Conservation (phyloP, 2,888 invertebrate species). For the Folsomia manolachei region DNA sequence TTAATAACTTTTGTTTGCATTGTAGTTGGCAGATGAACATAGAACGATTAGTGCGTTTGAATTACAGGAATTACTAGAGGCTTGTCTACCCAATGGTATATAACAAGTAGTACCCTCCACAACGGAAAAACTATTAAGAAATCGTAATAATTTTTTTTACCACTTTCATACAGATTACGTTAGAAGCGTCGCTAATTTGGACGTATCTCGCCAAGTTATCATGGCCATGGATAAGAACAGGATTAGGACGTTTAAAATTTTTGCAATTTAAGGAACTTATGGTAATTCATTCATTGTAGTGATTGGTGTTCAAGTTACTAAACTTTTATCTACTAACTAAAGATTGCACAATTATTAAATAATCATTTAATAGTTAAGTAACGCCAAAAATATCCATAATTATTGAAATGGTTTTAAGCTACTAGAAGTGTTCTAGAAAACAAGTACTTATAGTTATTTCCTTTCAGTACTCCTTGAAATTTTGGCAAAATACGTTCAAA, state of each 20-base stretch:
- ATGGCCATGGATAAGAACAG: conserved; percentile 79
- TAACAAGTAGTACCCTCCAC: not conserved
- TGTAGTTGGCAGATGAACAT: conserved; percentile 84
- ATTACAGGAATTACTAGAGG: conserved; percentile 82
- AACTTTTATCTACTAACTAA: no score
- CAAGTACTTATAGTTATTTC: no score
- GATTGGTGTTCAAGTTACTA: no score
- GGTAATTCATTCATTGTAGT: no score
- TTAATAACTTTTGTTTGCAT: no score
- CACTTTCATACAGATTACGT: conserved; percentile 83
- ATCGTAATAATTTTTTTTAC: not conserved
- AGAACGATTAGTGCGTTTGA: conserved; percentile 86
- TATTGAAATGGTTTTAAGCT: no score
- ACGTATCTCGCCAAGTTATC: conserved; percentile 86
- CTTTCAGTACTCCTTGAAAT: conserved; percentile 70
- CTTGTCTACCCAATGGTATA: conserved; percentile 77
- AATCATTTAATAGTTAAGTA: no score
- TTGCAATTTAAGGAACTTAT: conserved; percentile 85
- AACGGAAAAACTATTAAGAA: not conserved
- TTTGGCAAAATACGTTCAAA: conserved; percentile 87
- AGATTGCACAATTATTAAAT: no score
- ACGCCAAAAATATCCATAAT: no score
- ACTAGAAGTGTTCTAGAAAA: no score
- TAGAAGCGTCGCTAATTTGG: conserved; percentile 87
- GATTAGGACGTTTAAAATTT: conserved; percentile 76